phyloP scores from a whole-genome alignment of 1,140 invertebrate genomes.

The Helicoverpa zea region DNA sequence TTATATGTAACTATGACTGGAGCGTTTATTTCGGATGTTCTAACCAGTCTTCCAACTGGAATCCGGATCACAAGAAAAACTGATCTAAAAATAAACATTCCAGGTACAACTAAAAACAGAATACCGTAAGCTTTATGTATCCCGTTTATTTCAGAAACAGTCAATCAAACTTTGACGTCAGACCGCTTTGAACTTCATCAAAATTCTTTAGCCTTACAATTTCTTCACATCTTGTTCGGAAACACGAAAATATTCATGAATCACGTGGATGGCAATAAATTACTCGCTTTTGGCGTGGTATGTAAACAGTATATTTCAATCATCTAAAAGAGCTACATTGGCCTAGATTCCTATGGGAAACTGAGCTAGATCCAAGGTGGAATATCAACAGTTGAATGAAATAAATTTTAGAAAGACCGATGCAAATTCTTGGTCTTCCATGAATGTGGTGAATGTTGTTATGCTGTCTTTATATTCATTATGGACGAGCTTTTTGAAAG shows the following conservation, averaged over 20 bases:
- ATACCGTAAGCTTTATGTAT: not conserved
- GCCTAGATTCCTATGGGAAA: slow-evolving; percentile 8
- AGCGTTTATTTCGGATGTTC: too few species aligned
- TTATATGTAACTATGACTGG: too few species aligned
- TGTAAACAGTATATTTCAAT: slow-evolving; percentile 40
- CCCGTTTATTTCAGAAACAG: slow-evolving; percentile 7
- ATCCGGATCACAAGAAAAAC: not conserved
- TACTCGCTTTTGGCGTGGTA: slow-evolving; percentile 9
- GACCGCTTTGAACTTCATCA: slow-evolving; percentile 2
- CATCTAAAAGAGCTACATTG: slow-evolving; percentile 13
- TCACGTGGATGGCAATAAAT: slow-evolving; percentile 25
- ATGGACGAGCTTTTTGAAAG: too few species aligned
- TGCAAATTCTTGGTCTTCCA: too few species aligned
- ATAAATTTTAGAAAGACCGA: not conserved
- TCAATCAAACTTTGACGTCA: slow-evolving; percentile 34
- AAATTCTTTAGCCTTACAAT: slow-evolving; percentile 7
- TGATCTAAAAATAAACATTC: slow-evolving; percentile 12
- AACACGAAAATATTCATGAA: slow-evolving; percentile 14
- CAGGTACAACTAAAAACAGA: slow-evolving; percentile 19
- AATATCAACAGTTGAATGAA: not conserved
- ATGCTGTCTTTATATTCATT: too few species aligned
- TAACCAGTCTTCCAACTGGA: not conserved
- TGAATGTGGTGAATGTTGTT: too few species aligned
- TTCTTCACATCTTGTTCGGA: slow-evolving; percentile 11
- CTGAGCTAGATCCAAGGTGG: not conserved